Evolutionary conservation across 2,113 vertebrate species (phyloP), one percentile per base, ranked within the genome.

Genomic region (Ctenodactylus gundi): DNA sequence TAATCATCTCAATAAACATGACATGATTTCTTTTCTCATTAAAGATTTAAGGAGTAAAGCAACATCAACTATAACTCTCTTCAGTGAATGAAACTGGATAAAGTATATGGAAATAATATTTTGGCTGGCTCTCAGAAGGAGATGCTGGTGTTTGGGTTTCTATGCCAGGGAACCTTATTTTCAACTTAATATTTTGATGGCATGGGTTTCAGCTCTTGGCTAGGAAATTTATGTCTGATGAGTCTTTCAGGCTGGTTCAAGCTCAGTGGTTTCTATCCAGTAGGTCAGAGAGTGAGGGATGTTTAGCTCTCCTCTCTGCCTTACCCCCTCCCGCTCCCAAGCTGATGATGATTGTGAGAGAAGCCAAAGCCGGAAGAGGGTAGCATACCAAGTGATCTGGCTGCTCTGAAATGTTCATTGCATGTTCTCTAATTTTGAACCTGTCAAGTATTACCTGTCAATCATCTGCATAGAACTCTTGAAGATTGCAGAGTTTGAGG

Each of bases 381-480:
- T 75, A 94, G 94, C 93, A 96, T 95, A 81, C 93, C 90, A 95
- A 95, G 90, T 91, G 92, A 94, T 95, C 90, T 78, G 53, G 77
- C 91, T 96, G 80, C 88, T 92, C 93, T 94, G 84, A 95, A 94
- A 25, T 94, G 96, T 97, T 95, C 96, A 95, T 96, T 92, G 87
- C 93, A 93, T 94, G 85, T 88, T 93, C 95, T 95, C 94, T 96
- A 92, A 93, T 97, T 97, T 95, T 96, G 95, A 97, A 96, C 92
- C 85, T 97, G 97, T 97, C 97, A 97, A 96, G 60, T 96, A 72
- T 84, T 86, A 92, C 64, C 88, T 97, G 97, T 93, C 96, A 96
- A 89, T 97, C 97, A 94, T 85, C 75, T 76, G 77, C 78, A 34
- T 96, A 95, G 94, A 93, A 93, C 94, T 97, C 95, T 90, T 96